These are phyloP conservation scores for Rousettus leschenaultii DNA, from an alignment of 2,113 vertebrate species.

Conservation along the genomic window DNA sequence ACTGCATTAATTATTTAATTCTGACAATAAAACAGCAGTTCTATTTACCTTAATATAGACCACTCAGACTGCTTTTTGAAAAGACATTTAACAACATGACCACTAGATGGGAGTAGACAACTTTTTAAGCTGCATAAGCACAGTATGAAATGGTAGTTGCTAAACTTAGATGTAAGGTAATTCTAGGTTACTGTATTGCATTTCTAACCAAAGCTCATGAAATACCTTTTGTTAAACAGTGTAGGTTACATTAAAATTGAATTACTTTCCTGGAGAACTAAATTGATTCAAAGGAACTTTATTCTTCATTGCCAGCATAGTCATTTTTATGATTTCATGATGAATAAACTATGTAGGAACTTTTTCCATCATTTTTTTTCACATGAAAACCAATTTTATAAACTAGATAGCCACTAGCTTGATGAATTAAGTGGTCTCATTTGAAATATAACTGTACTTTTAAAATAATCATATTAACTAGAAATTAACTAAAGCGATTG, in stretches of 20 bases:
- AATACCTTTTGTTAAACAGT: slow-evolving; percentile 66
- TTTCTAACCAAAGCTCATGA: slow-evolving; percentile 60
- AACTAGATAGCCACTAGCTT: background rate
- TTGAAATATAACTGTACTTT: slow-evolving; percentile 15
- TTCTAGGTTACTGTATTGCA: slow-evolving; percentile 70
- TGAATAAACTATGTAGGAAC: background rate
- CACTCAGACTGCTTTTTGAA: background rate
- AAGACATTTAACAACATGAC: background rate
- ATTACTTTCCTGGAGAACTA: slow-evolving; percentile 52
- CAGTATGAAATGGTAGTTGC: slow-evolving; percentile 1
- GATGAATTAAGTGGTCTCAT: background rate
- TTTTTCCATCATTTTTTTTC: background rate
- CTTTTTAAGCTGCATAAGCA: slow-evolving; percentile 53
- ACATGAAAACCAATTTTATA: background rate
- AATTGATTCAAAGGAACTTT: slow-evolving; percentile 42
- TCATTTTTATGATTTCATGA: slow-evolving; percentile 10
- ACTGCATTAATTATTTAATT: slow-evolving; percentile 65
- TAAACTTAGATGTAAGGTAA: slow-evolving; percentile 71
- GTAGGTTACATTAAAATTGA: slow-evolving; percentile 59
- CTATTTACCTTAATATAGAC: background rate
- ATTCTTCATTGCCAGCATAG: background rate
- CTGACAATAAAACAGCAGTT: slow-evolving; percentile 26
- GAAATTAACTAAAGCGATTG: slow-evolving; percentile 18
- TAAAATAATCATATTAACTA: slow-evolving; percentile 27
- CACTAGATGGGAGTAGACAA: slow-evolving; percentile 82